A percentile compares a stretch with the other conserved stretches of the same genome.
Evolutionary conservation across 2,113 vertebrate species (phyloP).

Genomic region (Eretmochelys imbricata): DNA sequence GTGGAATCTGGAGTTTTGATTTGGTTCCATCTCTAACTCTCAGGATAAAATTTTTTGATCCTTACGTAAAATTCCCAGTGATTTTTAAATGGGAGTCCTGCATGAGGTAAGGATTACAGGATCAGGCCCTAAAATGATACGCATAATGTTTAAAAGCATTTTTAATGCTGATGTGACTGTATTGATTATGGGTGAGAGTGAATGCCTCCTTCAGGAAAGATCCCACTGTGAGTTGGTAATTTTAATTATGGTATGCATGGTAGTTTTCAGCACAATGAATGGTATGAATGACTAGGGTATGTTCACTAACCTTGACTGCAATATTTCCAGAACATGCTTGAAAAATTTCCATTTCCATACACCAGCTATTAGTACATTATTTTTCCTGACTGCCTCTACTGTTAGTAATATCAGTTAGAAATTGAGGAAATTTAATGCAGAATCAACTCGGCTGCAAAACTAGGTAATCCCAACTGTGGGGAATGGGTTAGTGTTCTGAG

Average conservation of each 20-base stretch:
- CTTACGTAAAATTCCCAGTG: not conserved
- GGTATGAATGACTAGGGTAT: not conserved
- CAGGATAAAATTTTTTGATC: not conserved
- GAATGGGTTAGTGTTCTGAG: not conserved
- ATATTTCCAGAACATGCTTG: not conserved
- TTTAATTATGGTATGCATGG: not conserved
- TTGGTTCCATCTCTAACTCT: not conserved
- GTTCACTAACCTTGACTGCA: not conserved
- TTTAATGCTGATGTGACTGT: not conserved
- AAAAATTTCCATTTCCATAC: not conserved
- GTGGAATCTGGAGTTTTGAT: not conserved
- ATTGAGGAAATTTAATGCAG: not conserved
- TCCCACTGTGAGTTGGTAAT: not conserved
- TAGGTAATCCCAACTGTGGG: not conserved
- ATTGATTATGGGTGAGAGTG: not conserved
- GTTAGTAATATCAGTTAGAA: no score
- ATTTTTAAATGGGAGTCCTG: conserved; percentile 18
- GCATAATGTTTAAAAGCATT: not conserved
- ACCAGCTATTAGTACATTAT: no score
- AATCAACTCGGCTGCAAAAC: not conserved
- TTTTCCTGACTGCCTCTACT: no score
- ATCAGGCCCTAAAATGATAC: not conserved
- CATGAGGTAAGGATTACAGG: not conserved
- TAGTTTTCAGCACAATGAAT: not conserved
- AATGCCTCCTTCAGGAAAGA: not conserved